Base-by-base conservation (phyloP, 2,113 vertebrate species). In the Plecturocebus donacophilus region DNA sequence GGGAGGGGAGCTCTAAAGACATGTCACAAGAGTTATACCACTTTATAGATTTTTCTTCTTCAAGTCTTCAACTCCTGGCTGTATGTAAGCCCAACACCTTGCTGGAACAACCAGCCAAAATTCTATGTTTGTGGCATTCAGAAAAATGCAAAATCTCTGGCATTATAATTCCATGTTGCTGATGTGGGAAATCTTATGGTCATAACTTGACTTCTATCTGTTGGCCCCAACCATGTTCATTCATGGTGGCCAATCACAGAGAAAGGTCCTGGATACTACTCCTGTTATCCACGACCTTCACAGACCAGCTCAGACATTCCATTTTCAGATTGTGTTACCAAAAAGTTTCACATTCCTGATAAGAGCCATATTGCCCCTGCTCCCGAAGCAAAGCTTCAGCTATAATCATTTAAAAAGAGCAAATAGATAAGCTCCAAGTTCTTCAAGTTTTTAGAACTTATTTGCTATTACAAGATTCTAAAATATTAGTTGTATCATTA, bases 401-500 rank as follows among this genome's bases (percentile, higher is more conserved):
- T 54, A 66, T 35, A 83, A 38, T 80, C 64, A 23, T 90, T 19
- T 68, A 47, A 45, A 88, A 64, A 47, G 85, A 95, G 3, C 70
- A 92, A 86, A 64, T 47, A 94, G 40, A 61, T 75, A 32, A 80
- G n/a, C 54, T 92, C 42, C 64, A 68, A 21, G 32, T 80, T 94
- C 82, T 80, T 94, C 82, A 93, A 35, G 61, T 66, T 66, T 79
- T 73, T 16, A 27, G 73, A 73, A 87, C 30, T 5, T 13, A 73
- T 71, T 96, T 91, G 13, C 47, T 38, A 90, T 89, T 85, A 82
- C 8, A 68, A 75, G 61, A 87, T 79, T 91, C 97, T 87, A 52
- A 94, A 94, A 80, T 76, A 94, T 83, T 87, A 90, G 52, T 68
- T 95, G 10, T 79, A 82, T 82, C 35, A 91, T 81, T 90, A 93